phyloP scores from a whole-genome alignment of 2,888 invertebrate genomes.

The Himalopsyche japonica region DNA sequence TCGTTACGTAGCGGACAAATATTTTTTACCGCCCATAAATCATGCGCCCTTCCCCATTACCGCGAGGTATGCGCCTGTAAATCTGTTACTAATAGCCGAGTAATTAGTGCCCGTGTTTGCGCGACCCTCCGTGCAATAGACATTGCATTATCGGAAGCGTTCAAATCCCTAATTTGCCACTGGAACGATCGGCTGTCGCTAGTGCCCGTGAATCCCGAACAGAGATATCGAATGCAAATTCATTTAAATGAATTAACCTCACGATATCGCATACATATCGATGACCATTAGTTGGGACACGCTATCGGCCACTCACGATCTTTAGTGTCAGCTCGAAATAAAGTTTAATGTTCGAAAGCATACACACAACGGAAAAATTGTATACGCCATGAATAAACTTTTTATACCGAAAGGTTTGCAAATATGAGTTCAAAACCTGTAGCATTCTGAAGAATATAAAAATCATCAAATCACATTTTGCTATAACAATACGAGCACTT shows the following conservation, averaged over 20 bases:
- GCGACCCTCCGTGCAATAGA: not conserved
- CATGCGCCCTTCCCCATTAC: not conserved
- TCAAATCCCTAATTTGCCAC: slow-evolving; percentile 29
- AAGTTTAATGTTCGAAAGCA: no score
- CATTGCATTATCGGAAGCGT: slow-evolving; percentile 27
- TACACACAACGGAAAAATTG: no score
- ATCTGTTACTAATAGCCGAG: slow-evolving; percentile 28
- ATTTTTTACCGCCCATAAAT: not conserved
- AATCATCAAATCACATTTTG: no score
- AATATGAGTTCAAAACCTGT: no score
- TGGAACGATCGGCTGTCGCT: slow-evolving; percentile 9
- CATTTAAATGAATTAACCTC: not conserved
- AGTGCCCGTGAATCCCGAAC: not conserved
- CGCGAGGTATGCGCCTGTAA: slow-evolving; percentile 10
- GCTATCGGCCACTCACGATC: not conserved
- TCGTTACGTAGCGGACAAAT: not conserved
- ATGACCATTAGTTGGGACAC: not conserved
- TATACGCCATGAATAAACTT: no score
- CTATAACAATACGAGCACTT: no score
- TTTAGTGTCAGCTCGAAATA: not conserved
- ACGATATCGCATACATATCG: not conserved
- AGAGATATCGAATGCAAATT: not conserved
- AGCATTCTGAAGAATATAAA: no score
- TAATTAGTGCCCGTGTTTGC: slow-evolving; percentile 14
- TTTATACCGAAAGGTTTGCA: no score